phyloP scores from a whole-genome alignment of 2,797 vertebrate species.

The Microcaecilia unicolor region DNA sequence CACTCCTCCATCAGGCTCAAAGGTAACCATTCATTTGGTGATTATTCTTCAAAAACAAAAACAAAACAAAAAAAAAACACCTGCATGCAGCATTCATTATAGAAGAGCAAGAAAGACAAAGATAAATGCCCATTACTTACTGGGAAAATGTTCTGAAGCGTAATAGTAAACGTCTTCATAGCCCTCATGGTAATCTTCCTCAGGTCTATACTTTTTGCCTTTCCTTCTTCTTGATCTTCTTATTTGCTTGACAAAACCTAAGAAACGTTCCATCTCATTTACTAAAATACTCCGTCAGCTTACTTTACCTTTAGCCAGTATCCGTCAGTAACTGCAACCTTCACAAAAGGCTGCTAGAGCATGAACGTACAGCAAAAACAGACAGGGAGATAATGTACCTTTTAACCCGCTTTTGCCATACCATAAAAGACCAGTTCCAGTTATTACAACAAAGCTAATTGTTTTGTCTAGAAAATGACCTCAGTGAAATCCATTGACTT shows the following conservation, averaged over 20 bases:
- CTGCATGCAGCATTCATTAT: too few species aligned
- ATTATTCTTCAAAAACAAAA: too few species aligned
- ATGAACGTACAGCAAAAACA: slow-evolving; percentile 13
- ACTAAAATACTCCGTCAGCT: slow-evolving; percentile 10
- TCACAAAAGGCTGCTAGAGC: slow-evolving; percentile 27
- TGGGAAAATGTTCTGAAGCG: slow-evolving; percentile 82
- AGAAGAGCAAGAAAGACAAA: too few species aligned
- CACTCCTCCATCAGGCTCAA: too few species aligned
- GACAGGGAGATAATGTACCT: background rate
- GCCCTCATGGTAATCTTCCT: slow-evolving; percentile 96
- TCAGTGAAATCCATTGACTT: background rate
- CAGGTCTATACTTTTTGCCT: slow-evolving; percentile 90
- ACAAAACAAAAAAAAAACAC: too few species aligned
- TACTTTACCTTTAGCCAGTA: slow-evolving; percentile 6
- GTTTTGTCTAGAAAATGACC: slow-evolving; percentile 7
- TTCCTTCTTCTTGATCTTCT: slow-evolving; percentile 80
- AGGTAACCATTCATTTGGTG: too few species aligned
- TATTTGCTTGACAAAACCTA: slow-evolving; percentile 87
- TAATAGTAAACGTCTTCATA: slow-evolving; percentile 98
- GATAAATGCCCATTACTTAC: slow-evolving; percentile 69
- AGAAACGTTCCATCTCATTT: slow-evolving; percentile 92
- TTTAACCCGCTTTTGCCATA: slow-evolving; percentile 1
- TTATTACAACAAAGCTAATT: slow-evolving; percentile 10
- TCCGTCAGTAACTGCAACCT: slow-evolving; percentile 11
- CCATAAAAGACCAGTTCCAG: slow-evolving; percentile 15